Evolutionary conservation across 1,140 invertebrate genomes (phyloP).

Genomic region (Mactra quadrangularis): DNA sequence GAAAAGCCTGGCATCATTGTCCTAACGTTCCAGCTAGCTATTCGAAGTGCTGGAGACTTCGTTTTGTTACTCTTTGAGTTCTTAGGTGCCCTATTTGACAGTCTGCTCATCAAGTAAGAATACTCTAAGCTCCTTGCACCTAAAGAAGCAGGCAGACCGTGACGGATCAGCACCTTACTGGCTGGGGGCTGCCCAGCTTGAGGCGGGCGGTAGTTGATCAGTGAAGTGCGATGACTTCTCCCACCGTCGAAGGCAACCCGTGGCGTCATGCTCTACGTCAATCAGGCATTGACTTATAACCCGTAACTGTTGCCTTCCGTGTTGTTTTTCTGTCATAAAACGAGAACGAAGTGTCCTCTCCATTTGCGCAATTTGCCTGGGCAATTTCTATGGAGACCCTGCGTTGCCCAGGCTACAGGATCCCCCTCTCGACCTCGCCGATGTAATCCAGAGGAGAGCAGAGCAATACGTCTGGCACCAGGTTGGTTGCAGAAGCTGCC

Average conservation of each 20-base stretch:
- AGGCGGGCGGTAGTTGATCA: slow-evolving; percentile 49
- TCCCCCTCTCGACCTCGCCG: no score
- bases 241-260: slow-evolving; percentile 18
- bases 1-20: slow-evolving; percentile 61
- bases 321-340: no score
- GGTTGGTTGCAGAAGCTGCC: no score
- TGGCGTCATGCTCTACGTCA: background rate
- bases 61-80: slow-evolving; percentile 14
- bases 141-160: slow-evolving; percentile 42
- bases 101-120: background rate
- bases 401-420: no score
- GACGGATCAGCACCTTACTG: slow-evolving; percentile 28
- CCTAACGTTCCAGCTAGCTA: slow-evolving; percentile 54
- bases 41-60: background rate
- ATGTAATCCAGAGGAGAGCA: no score
- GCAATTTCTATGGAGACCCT: no score
- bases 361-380: no score
- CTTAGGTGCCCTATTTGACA: slow-evolving; percentile 15
- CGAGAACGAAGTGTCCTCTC: no score
- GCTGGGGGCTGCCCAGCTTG: slow-evolving; percentile 37
- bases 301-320: no score
- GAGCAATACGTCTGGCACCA: no score
- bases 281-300: no score
- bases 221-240: slow-evolving; percentile 26
- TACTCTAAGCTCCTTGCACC: slow-evolving; percentile 31